Base-by-base conservation (phyloP, 1,140 invertebrate genomes). In the roundworm (Caenorhabditis elegans) region DNA sequence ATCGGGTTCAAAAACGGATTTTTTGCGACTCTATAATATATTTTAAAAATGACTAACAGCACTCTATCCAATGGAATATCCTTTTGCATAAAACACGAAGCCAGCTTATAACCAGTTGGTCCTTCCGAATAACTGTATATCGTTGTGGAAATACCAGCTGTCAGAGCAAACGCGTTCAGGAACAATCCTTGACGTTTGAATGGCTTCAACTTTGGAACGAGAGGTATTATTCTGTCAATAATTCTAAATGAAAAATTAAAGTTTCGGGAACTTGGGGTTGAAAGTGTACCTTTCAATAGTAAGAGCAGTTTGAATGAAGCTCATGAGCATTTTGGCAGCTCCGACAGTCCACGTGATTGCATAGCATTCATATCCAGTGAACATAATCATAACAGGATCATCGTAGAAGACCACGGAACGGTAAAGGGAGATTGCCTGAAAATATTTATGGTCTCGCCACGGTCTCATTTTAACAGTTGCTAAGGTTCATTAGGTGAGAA, bases 1-100 rank as follows among this genome's bases (percentile, higher is more conserved):
- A n/a, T n/a, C n/a, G n/a, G n/a, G 5, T 43, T 43, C 15, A 8
- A 8, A 43, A 43, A 43, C 39, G 5, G 15, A 8, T 43, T 43
- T 43, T 43, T 43, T 43, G 39, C 15, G 39, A n/a, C n/a, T n/a
- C n/a, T n/a, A n/a, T n/a, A n/a, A 43, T 8, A 43, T 43, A 43
- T 43, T 43, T 15, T 43, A n/a, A n/a, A n/a, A n/a, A n/a, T n/a
- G n/a, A 70, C 60, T 39, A 13, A 70, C 60, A 70, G 4, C 10
- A 70, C 60, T 22, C 60, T n/a, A 19, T 43, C 34, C 34, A 70
- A 39, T 13, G 60, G 60, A 70, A 70, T 70, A 39, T 70, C 60
- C n/a, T n/a, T 70, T 22, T 70, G 60, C 31, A 70, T 70, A 43
- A 70, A 39, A 39, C 60, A 70, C 34, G 34, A 43, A 3, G 11